These are phyloP conservation scores for Hystrix brachyura DNA, from an alignment of 2,113 vertebrate genomes.

Conservation along the genomic window DNA sequence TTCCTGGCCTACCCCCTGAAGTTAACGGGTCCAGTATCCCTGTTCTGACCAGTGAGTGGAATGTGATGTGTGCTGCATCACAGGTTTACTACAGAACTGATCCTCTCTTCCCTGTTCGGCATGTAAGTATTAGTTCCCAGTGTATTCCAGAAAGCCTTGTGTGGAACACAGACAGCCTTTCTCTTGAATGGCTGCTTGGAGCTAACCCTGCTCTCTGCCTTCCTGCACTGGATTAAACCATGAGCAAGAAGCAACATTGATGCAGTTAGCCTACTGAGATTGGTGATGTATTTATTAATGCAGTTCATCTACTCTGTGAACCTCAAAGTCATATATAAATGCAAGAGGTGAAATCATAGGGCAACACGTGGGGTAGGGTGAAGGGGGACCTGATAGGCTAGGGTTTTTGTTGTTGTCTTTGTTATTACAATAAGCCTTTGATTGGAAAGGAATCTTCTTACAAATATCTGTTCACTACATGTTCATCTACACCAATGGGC, in stretches of 20 bases:
- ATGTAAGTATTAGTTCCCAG: background rate
- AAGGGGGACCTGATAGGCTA: background rate
- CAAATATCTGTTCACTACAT: background rate
- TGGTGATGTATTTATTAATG: background rate
- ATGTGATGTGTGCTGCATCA: background rate
- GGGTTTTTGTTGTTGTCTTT: background rate
- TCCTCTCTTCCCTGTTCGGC: background rate
- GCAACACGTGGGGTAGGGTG: background rate
- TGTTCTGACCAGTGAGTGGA: background rate
- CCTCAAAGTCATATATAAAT: background rate
- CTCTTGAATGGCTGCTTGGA: background rate
- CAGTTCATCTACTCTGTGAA: background rate
- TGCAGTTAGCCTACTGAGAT: background rate
- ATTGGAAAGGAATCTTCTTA: background rate
- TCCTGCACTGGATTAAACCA: background rate
- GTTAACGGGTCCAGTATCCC: background rate
- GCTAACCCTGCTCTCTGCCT: background rate
- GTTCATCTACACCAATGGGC: background rate
- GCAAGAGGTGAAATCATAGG: constrained; percentile 15
- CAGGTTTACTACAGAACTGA: background rate
- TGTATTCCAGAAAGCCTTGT: background rate
- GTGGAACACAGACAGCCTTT: background rate
- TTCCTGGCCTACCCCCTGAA: background rate
- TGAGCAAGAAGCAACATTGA: background rate
- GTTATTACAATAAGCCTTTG: background rate